Percentiles rank a stretch among this genome's conserved stretches.
Conservation (phyloP, 2,797 vertebrate genomes). For the Anguilla marmorata region DNA sequence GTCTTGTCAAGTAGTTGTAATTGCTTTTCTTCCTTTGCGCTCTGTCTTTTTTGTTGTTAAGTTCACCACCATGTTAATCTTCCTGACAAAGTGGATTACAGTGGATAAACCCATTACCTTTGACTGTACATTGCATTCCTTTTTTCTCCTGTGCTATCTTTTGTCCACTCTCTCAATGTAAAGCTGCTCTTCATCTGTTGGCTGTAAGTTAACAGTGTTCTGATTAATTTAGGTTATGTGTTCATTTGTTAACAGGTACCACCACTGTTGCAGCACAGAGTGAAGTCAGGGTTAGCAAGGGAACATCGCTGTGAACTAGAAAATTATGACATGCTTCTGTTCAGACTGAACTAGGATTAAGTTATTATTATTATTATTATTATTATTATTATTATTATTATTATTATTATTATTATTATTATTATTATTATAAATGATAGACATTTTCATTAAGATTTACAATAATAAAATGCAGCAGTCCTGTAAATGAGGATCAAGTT, state of each 20-base stretch:
- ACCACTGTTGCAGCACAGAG: neutral
- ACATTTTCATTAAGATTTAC: neutral
- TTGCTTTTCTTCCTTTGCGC: conserved; percentile 45
- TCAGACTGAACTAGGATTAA: too few species aligned
- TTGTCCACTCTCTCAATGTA: neutral
- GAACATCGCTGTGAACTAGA: neutral
- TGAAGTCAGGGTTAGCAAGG: neutral
- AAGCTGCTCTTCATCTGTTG: conserved; percentile 5
- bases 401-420: neutral
- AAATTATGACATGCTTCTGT: too few species aligned
- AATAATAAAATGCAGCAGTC: neutral
- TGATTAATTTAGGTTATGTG: conserved; percentile 10
- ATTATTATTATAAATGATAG: neutral
- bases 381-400: neutral
- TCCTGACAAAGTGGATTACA: conserved; percentile 41
- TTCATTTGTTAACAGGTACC: conserved; percentile 14
- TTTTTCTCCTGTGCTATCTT: conserved; percentile 8
- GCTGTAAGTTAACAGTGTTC: neutral
- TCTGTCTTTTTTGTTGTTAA: conserved; percentile 45
- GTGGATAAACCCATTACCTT: conserved; percentile 30
- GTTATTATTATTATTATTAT: neutral
- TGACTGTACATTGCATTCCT: conserved; percentile 28
- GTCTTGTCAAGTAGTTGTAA: conserved; percentile 51
- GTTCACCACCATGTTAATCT: conserved; percentile 48
- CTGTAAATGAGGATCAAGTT: neutral